Percentiles rank a stretch among this genome's conserved stretches.
These are phyloP conservation scores for Procavia capensis DNA, from an alignment of 2,113 vertebrate genomes.

Conservation along the genomic window DNA sequence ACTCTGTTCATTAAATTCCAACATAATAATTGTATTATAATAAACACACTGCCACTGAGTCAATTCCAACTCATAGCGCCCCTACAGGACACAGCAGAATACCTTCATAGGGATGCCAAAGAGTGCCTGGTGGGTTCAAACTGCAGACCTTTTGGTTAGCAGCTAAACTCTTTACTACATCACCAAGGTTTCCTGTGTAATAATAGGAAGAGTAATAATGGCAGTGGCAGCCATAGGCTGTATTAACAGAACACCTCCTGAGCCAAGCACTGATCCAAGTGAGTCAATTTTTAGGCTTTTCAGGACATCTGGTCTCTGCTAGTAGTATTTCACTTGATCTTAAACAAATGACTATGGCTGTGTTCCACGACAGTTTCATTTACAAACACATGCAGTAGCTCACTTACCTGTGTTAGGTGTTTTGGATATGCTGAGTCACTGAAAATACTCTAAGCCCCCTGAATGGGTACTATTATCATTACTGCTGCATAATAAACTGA, in stretches of 20 bases:
- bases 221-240: neutral
- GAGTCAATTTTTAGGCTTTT: neutral
- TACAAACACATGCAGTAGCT: neutral
- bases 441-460: neutral
- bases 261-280: neutral
- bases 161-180: too few relatives aligned
- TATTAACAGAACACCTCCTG: neutral
- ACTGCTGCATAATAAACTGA: neutral
- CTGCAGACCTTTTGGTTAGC: too few relatives aligned
- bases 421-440: neutral
- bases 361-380: neutral
- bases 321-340: neutral
- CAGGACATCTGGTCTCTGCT: neutral
- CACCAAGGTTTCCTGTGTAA: neutral
- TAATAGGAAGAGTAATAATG: rapidly evolving
- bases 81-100: too few relatives aligned
- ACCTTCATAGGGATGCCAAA: too few relatives aligned
- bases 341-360: neutral
- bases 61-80: too few relatives aligned
- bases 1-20: neutral
- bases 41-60: too few relatives aligned
- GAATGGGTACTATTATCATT: neutral
- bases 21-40: too few relatives aligned
- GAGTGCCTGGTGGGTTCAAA: too few relatives aligned
- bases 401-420: neutral